Base-by-base conservation (phyloP, 2,888 invertebrate species). In the Caenorhabditis doughertyi region DNA sequence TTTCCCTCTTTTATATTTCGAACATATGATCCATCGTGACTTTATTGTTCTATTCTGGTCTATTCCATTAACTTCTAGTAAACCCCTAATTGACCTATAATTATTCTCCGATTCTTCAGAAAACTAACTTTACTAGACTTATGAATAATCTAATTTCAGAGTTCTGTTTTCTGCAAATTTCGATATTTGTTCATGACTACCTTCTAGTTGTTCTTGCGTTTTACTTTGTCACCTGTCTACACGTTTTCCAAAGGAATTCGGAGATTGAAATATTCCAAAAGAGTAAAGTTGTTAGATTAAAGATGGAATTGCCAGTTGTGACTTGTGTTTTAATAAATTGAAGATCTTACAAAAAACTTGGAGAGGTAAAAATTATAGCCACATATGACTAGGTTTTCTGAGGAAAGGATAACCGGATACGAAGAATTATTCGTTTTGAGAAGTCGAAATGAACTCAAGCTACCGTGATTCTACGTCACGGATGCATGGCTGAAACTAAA, bases 141-240 rank as follows among this genome's bases (percentile, higher is more conserved):
- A 13, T 11, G 9, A 35, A 13, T 18, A 35, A n/a, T 5, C 1
- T 18, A 21, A 49, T 35, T 32, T 8, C 25, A n/a, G 16, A 32
- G 21, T 21, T n/a, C 18, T 13, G 8, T 25, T 42, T 25, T 58
- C 39, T 39, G 23, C 16, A 58, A 35, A 44, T 44, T 44, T n/a
- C 44, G 2, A 4, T 1, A 4, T 44, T 16, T 16, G 0, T 44
- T 44, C 4, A 4, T 13, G 56, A 13, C 56, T 56, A 32, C 56
- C 35, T n/a, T 56, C 32, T 56, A 56, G 56, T 56, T 35, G 5
- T 35, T 29, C 21, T 35, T 44, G n/a, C 44, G 44, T 44, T n/a
- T 44, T 44, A 9, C 11, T 44, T 44, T n/a, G 13, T 44, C 56
- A 56, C 56, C 56, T 56, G 56, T 35, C 56, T 21, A 56, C 51